A percentile compares a stretch with the other conserved stretches of the same genome.
phyloP scores from a whole-genome alignment of 2,797 vertebrate genomes.

The Vultur gryphus region DNA sequence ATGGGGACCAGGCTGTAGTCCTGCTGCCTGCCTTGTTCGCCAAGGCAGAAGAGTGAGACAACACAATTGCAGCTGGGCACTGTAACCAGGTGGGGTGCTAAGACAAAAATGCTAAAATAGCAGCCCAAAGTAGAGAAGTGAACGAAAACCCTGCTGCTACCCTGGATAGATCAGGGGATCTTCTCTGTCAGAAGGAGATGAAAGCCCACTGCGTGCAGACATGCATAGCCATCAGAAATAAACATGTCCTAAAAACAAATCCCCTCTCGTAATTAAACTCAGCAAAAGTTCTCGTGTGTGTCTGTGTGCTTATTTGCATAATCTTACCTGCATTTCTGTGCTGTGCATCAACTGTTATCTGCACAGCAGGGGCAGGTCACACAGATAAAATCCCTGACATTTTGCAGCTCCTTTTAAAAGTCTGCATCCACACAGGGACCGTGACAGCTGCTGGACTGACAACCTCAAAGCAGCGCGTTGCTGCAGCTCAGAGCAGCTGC shows the following conservation, averaged over 20 bases:
- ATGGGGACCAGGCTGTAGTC: not conserved
- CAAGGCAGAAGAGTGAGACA: not conserved
- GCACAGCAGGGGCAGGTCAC: not conserved
- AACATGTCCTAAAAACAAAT: not conserved
- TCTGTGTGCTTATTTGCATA: not conserved
- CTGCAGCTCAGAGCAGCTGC: not conserved
- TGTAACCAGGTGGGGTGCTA: not conserved
- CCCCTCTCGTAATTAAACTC: not conserved
- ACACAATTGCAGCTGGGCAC: not conserved
- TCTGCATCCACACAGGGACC: not conserved
- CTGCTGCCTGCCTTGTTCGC: not conserved
- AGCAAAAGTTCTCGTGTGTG: not conserved
- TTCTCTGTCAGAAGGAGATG: not conserved
- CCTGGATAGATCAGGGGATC: not conserved
- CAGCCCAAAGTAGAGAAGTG: not conserved
- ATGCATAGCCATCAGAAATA: not conserved
- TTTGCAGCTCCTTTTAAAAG: not conserved
- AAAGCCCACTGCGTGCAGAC: fast-evolving
- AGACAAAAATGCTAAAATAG: not conserved
- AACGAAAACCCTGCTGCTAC: not conserved
- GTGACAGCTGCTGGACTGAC: not conserved
- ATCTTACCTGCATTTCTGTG: not conserved
- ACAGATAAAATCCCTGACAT: not conserved
- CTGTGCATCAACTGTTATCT: not conserved
- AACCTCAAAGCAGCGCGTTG: fast-evolving